These are phyloP conservation scores for Electrona antarctica DNA, from an alignment of 2,113 vertebrate species.

Conservation along the genomic window DNA sequence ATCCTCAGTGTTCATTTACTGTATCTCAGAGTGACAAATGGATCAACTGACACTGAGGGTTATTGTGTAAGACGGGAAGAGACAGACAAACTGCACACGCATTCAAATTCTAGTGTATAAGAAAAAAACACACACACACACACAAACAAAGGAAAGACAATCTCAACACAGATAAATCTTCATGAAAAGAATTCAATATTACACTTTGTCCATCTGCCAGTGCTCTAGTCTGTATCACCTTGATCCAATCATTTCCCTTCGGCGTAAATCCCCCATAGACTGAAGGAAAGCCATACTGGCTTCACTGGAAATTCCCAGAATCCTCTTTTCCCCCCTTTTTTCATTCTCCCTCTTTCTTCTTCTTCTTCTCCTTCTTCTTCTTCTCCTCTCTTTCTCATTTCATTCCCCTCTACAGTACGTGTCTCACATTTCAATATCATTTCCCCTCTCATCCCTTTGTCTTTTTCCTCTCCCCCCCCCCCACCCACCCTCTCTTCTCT, in stretches of 20 bases:
- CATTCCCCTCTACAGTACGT: constrained; percentile 7
- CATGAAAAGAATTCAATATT: constrained; percentile 24
- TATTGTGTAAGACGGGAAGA: too few species aligned
- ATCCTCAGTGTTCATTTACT: too few species aligned
- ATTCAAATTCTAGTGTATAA: too few species aligned
- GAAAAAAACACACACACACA: too few species aligned
- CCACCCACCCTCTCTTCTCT: too few species aligned
- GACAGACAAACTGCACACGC: too few species aligned
- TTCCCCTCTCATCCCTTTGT: constrained; percentile 37
- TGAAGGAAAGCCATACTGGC: constrained; percentile 35
- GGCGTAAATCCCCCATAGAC: constrained; percentile 47
- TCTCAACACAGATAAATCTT: constrained; percentile 38
- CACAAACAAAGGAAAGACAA: constrained; percentile 11
- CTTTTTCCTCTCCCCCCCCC: neutral
- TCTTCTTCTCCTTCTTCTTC: constrained; percentile 38
- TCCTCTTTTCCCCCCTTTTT: constrained; percentile 8
- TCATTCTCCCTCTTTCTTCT: constrained; percentile 36
- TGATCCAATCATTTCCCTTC: constrained; percentile 66
- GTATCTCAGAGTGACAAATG: too few species aligned
- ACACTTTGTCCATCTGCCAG: constrained; percentile 50
- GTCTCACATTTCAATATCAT: too few species aligned
- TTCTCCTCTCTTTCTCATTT: constrained; percentile 55
- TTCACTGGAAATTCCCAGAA: constrained; percentile 62
- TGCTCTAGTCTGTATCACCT: constrained; percentile 51
- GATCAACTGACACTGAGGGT: too few species aligned